phyloP scores from a whole-genome alignment of 2,888 invertebrate species.

The Tenthredo scrophulariae region DNA sequence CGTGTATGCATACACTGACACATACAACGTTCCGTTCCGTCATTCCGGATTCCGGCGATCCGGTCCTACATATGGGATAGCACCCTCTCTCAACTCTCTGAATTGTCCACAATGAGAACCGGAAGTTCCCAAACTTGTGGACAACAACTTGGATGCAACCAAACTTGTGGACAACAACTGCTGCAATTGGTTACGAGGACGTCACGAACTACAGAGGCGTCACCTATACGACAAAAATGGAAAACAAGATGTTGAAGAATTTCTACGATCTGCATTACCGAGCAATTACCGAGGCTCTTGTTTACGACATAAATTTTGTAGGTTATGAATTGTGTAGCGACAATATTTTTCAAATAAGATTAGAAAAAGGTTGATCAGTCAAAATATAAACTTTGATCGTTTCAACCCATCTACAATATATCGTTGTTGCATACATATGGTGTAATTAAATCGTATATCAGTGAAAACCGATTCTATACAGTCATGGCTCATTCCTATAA shows the following conservation, averaged over 20 bases:
- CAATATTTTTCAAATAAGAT: neutral
- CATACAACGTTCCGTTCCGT: too few species aligned
- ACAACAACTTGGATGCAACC: too few species aligned
- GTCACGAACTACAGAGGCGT: neutral
- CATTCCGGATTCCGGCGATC: too few species aligned
- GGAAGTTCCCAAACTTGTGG: neutral
- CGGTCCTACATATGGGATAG: too few species aligned
- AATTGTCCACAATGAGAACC: neutral
- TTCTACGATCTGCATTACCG: constrained; percentile 29
- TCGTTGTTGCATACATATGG: neutral
- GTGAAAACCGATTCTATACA: neutral
- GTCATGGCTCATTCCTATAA: constrained; percentile 71
- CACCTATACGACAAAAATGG: neutral
- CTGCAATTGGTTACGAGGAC: neutral
- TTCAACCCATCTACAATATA: neutral
- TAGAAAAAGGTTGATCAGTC: neutral
- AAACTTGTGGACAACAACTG: neutral
- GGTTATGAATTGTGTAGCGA: constrained; percentile 19
- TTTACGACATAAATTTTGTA: constrained; percentile 37
- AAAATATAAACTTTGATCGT: neutral
- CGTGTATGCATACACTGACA: too few species aligned
- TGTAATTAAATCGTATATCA: neutral
- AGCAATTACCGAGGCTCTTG: constrained; percentile 21
- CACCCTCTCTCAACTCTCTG: too few species aligned
- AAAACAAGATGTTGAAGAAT: neutral